Base-by-base conservation (phyloP, 2,888 invertebrate species). In the Blera fallax region DNA sequence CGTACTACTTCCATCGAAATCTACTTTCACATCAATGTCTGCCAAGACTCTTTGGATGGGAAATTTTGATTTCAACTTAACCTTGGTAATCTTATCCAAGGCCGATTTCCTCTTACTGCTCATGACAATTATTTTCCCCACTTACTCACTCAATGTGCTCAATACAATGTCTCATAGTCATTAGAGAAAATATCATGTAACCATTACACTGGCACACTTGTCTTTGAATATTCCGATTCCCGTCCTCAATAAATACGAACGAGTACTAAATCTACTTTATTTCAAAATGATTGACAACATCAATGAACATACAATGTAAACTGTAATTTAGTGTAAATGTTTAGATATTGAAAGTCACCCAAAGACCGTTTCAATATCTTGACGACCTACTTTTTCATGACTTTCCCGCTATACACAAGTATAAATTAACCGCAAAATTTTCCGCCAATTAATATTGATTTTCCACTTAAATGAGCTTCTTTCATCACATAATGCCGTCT, bases 391-490 rank as follows among this genome's bases (percentile, higher is more conserved):
- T 40, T 54, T 45, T 16, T 3, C 10, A 11, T 3, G 45, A 62
- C 60, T 40, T 34, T 60, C 60, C 34, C 52, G 40, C 32, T 16
- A 43, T 7, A 45, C 18, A 29, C 18, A 29, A 27, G 6, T 54
- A 7, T 52, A 54, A 70, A 62, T 52, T 24, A 78, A 62, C 52
- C 52, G 60, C 62, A 52, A 78, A 29, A 24, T 60, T 65, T 65
- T 72, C 58, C 60, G 72, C 80, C 65, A 80, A 73, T 73, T 81
- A 82, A 72, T 82, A 65, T 78, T 60, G 78, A 83, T 84, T 64
- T 74, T 79, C 72, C 64, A 73, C 72, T 62, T 52, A 74, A 84
- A 29, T 78, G 62, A 34, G 43, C 21, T 43, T 29, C 74, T 74
- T 69, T 79, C 79, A 62, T 14, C 79, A 43, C 56, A 79, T 69